These are phyloP conservation scores for Dicyrtoma fusca DNA, from an alignment of 2,888 invertebrate genomes.

Conservation along the genomic window DNA sequence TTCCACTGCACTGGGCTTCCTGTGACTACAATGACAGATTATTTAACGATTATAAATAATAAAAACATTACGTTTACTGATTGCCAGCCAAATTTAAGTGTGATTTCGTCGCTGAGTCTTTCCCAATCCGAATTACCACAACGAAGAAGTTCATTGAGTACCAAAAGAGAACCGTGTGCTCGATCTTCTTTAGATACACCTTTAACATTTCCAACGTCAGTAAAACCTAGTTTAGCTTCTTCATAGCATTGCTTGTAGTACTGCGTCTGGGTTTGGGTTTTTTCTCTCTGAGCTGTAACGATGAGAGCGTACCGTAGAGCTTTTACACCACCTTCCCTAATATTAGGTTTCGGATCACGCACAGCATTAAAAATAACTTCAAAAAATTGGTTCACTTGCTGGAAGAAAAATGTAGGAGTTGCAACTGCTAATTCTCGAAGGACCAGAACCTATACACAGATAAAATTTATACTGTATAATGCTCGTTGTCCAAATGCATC, in stretches of 20 bases:
- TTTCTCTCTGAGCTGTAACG: conserved; percentile 93
- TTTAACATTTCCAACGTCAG: conserved; percentile 72
- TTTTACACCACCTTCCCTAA: conserved; percentile 90
- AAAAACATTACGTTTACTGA: not conserved
- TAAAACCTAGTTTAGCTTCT: conserved; percentile 80
- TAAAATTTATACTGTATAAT: not conserved
- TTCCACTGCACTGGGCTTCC: no score
- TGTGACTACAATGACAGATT: no score
- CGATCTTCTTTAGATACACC: conserved; percentile 84
- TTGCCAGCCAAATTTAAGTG: conserved; percentile 62
- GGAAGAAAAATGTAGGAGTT: conserved; percentile 96
- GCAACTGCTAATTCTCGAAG: conserved; percentile 91
- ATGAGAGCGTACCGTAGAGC: conserved; percentile 93
- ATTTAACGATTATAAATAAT: not conserved
- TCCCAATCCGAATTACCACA: conserved; percentile 90
- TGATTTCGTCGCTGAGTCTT: conserved; percentile 73
- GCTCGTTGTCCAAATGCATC: not conserved
- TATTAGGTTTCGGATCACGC: conserved; percentile 85
- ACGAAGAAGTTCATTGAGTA: conserved; percentile 89
- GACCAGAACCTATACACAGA: conserved; percentile 68
- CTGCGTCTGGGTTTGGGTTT: conserved; percentile 75
- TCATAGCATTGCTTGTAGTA: conserved; percentile 91
- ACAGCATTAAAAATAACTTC: conserved; percentile 90
- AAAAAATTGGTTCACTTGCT: conserved; percentile 90
- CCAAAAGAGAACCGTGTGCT: conserved; percentile 87